Conservation (phyloP, 1,140 invertebrate species). For the Trichoplusia ni region DNA sequence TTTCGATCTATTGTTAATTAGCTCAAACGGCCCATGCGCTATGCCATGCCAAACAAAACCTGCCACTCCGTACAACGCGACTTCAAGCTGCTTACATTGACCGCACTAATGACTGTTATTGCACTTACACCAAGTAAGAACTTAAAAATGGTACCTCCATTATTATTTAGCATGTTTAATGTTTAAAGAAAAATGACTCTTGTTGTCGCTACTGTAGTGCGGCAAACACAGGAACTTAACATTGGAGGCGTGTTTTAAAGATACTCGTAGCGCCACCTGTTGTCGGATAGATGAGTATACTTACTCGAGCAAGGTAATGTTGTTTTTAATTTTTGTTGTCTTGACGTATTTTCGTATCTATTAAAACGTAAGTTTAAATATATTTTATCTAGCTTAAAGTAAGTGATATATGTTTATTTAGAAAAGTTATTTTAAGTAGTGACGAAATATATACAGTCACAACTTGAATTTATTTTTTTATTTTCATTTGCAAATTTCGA, state of each 20-base stretch:
- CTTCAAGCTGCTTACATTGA: conserved; percentile 22
- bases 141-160: too few species aligned
- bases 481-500: too few species aligned
- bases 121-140: too few species aligned
- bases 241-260: conserved; percentile 10
- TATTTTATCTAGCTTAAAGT: too few species aligned
- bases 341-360: not conserved
- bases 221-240: conserved; percentile 56
- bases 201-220: conserved; percentile 43
- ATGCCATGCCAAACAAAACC: conserved; percentile 52
- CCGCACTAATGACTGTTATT: conserved; percentile 14
- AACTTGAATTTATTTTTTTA: too few species aligned
- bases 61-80: conserved; percentile 32
- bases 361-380: not conserved
- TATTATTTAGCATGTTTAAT: too few species aligned
- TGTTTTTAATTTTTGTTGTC: not conserved
- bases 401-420: too few species aligned
- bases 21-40: conserved; percentile 76
- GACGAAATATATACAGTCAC: too few species aligned
- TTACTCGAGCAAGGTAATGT: not conserved
- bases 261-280: conserved; percentile 65
- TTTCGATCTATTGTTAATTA: conserved; percentile 80
- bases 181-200: not conserved
- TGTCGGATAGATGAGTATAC: conserved; percentile 57
- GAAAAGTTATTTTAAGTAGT: too few species aligned